phyloP scores from a whole-genome alignment of 2,888 invertebrate species.

The Caenorhabditis panamensis region DNA sequence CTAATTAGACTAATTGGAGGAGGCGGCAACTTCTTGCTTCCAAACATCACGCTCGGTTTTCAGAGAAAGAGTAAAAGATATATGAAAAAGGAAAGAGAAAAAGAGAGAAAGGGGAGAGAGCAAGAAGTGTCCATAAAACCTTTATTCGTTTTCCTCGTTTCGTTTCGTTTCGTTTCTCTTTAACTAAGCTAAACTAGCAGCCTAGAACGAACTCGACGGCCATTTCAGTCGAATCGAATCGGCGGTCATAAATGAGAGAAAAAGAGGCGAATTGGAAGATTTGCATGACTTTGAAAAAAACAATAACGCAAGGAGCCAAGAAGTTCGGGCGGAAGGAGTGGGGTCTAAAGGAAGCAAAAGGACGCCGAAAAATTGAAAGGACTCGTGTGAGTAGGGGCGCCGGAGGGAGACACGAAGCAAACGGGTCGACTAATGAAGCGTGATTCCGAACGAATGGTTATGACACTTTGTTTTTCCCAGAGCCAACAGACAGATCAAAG shows the following conservation, averaged over 20 bases:
- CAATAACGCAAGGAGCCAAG: conserved; percentile 8
- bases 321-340: not conserved
- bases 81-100: conserved; percentile 2
- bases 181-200: not conserved
- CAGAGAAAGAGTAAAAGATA: conserved; percentile 9
- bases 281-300: conserved; percentile 9
- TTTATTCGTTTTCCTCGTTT: conserved; percentile 14
- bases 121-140: conserved; percentile 31
- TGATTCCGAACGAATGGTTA: conserved; percentile 50
- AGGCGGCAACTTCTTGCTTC: too few relatives aligned
- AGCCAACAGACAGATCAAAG: too few relatives aligned
- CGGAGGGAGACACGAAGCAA: not conserved
- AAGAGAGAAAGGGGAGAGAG: conserved; percentile 5
- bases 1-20: conserved; percentile 16
- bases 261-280: conserved; percentile 11
- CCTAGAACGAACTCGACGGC: not conserved
- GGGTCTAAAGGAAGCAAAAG: too few relatives aligned
- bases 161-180: conserved; percentile 23
- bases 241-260: conserved; percentile 1
- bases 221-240: not conserved
- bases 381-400: conserved; percentile 20
- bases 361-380: conserved; percentile 10
- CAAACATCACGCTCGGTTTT: not conserved
- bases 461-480: conserved; percentile 43
- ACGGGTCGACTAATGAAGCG: conserved; percentile 48